A percentile compares a stretch with the other conserved stretches of the same genome.
Conservation (phyloP, 1,140 invertebrate species). For the Steinernema feltiae region DNA sequence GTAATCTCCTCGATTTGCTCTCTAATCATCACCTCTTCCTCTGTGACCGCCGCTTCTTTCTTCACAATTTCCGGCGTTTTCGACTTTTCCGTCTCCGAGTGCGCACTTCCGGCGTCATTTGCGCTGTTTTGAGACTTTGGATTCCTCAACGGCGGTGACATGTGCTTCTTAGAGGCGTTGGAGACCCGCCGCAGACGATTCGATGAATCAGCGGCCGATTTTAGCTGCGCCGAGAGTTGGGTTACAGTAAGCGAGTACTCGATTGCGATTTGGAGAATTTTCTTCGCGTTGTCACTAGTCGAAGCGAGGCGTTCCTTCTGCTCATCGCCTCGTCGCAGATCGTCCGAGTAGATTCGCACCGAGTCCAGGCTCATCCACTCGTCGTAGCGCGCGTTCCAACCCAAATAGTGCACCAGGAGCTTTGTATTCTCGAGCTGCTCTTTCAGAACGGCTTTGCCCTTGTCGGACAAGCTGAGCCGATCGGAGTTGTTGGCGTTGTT, state of each 20-base stretch:
- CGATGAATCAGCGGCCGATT: constrained; percentile 19
- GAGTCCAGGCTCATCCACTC: constrained; percentile 28
- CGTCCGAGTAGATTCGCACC: constrained; percentile 14
- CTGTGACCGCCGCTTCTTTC: constrained; percentile 10
- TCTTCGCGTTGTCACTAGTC: neutral
- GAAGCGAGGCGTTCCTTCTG: neutral
- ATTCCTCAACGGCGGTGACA: neutral
- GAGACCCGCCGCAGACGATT: neutral
- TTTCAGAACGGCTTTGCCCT: constrained; percentile 11
- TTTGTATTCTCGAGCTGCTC: constrained; percentile 18
- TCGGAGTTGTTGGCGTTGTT: constrained; percentile 9
- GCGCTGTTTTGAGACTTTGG: neutral
- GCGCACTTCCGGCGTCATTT: neutral
- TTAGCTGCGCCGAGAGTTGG: constrained; percentile 15
- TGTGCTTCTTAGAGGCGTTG: neutral
- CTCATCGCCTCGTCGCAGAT: neutral
- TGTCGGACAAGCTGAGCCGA: neutral
- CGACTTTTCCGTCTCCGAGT: constrained; percentile 16
- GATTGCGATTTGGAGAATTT: neutral
- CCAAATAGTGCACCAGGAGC: constrained; percentile 30
- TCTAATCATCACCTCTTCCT: constrained; percentile 17
- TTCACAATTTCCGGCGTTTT: neutral
- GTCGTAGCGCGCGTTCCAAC: constrained; percentile 35
- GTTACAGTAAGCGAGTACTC: constrained; percentile 5
- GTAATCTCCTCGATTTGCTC: constrained; percentile 12